These are phyloP conservation scores for Pseudotriccus pelzelni DNA, from an alignment of 2,797 vertebrate genomes.

Conservation along the genomic window DNA sequence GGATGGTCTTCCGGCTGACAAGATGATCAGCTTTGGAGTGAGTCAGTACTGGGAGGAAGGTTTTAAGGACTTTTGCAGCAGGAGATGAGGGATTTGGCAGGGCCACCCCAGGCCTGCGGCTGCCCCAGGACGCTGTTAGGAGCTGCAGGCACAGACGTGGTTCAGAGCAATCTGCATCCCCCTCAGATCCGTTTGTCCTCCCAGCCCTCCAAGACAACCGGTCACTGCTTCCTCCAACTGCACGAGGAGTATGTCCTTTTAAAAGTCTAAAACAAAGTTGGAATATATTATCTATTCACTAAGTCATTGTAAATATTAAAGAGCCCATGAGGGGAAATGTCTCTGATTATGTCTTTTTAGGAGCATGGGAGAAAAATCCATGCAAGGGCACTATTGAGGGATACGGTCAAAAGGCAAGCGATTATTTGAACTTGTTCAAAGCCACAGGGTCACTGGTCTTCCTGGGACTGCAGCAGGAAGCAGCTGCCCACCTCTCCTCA, in stretches of 20 bases:
- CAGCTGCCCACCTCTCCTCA: not conserved
- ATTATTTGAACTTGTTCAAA: conserved; percentile 37
- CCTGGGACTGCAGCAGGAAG: not conserved
- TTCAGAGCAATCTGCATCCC: not conserved
- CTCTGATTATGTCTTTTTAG: conserved; percentile 33
- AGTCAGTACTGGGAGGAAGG: not conserved
- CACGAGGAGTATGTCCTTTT: not conserved
- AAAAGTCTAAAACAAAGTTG: not conserved
- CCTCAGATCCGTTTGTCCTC: not conserved
- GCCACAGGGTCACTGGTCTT: not conserved
- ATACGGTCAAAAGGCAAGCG: not conserved
- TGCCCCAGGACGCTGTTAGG: not conserved
- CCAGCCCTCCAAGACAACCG: not conserved
- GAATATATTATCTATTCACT: conserved; percentile 37
- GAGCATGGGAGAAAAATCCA: conserved; percentile 10
- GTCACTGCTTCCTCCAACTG: not conserved
- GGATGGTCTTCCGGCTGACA: not conserved
- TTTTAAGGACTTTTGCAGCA: not conserved
- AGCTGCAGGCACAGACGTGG: not conserved
- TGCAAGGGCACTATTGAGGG: not conserved
- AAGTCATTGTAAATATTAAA: conserved; percentile 45
- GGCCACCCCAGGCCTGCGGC: not conserved
- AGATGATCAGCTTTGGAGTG: not conserved
- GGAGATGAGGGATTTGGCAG: not conserved
- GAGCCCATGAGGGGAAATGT: not conserved